A percentile compares a stretch with the other conserved stretches of the same genome.
These are phyloP conservation scores for Ariolimax columbianus DNA, from an alignment of 2,888 invertebrate genomes.

Conservation along the genomic window DNA sequence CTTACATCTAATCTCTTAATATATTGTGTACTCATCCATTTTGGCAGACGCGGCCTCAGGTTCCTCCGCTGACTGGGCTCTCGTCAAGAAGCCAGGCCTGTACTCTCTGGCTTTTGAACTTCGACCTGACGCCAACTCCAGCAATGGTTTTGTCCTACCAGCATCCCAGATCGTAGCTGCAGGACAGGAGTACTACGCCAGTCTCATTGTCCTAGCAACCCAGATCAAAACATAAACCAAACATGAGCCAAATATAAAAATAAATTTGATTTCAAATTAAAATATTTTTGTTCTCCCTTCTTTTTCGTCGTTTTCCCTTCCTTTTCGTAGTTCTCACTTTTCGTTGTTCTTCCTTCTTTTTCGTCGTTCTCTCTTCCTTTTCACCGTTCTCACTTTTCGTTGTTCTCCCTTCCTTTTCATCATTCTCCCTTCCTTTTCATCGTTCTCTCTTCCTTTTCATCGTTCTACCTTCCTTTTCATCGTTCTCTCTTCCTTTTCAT, in stretches of 20 bases:
- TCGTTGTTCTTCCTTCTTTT: neutral
- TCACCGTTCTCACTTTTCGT: neutral
- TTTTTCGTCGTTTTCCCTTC: too few species aligned
- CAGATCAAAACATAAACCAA: constrained; percentile 9
- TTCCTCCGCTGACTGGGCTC: constrained; percentile 46
- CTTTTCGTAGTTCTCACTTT: neutral
- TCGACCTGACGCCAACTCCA: constrained; percentile 31
- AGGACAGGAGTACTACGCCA: constrained; percentile 26
- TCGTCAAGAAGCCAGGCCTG: neutral
- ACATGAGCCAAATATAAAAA: neutral
- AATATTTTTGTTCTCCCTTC: too few species aligned
- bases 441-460: neutral
- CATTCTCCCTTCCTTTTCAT: neutral
- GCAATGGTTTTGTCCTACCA: constrained; percentile 46
- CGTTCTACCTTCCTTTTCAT: neutral
- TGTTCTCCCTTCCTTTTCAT: too few species aligned
- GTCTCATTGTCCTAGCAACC: constrained; percentile 12
- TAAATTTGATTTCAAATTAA: neutral
- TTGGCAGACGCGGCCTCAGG: constrained; percentile 41
- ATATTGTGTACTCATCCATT: neutral
- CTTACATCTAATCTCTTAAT: too few species aligned
- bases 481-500: neutral
- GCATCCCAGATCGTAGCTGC: constrained; percentile 31
- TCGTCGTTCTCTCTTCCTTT: neutral
- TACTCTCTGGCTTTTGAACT: constrained; percentile 39